Conservation (phyloP, 2,797 vertebrate species). For the Tokudaia tokunoshimensis region DNA sequence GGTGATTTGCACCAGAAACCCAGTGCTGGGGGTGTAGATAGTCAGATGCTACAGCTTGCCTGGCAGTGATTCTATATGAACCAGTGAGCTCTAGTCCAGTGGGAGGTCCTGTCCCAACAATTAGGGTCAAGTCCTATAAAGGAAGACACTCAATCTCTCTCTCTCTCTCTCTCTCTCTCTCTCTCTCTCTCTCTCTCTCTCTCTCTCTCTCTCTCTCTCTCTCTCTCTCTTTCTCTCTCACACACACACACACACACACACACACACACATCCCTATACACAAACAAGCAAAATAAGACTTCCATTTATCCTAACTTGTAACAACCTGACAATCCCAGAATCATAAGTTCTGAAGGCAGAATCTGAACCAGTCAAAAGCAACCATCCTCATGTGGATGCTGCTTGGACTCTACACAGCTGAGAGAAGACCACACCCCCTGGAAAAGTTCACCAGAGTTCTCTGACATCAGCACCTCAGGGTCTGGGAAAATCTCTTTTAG, state of each 20-base stretch:
- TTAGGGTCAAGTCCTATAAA: not conserved
- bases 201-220: not conserved
- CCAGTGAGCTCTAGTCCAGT: not conserved
- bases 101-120: not conserved
- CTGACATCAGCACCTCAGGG: not conserved
- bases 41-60: too few relatives aligned
- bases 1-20: not conserved
- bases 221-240: not conserved
- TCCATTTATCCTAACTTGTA: constrained; percentile 1
- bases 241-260: too few relatives aligned
- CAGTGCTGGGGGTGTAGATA: not conserved
- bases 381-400: not conserved
- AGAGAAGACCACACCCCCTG: constrained; percentile 22
- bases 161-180: not conserved
- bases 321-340: constrained; percentile 15
- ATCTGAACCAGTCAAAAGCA: constrained; percentile 25
- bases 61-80: not conserved
- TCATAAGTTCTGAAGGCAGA: constrained; percentile 33
- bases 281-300: not conserved
- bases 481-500: not conserved
- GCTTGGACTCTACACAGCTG: not conserved
- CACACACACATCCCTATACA: not conserved
- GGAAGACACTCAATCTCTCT: not conserved
- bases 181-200: not conserved
- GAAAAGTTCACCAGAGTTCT: constrained; percentile 7